Conservation (phyloP, 2,888 invertebrate species). For the Belgica antarctica region DNA sequence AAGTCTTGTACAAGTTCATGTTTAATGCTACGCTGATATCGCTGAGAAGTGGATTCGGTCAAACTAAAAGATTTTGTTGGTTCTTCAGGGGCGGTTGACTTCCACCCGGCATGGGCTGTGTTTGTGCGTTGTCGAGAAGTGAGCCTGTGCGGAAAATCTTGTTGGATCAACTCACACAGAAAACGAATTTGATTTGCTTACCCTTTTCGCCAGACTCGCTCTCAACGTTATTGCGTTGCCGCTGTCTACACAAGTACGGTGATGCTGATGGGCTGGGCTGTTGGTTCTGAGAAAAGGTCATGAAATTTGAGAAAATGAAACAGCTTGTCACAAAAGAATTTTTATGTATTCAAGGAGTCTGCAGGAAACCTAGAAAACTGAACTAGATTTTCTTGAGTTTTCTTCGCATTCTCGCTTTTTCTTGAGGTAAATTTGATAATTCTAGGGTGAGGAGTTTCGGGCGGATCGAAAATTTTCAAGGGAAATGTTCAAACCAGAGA, state of each 20-base stretch:
- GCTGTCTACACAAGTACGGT: conserved; percentile 77
- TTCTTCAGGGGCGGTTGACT: neutral
- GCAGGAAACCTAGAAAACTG: neutral
- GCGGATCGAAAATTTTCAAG: too few relatives aligned
- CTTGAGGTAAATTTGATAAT: conserved; percentile 27
- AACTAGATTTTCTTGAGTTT: neutral
- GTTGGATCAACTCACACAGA: too few relatives aligned
- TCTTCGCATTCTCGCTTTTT: neutral
- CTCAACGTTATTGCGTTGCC: conserved; percentile 49
- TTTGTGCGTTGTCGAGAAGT: conserved; percentile 31
- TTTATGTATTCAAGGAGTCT: neutral
- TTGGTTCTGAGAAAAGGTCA: conserved; percentile 53
- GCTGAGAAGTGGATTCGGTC: conserved; percentile 23
- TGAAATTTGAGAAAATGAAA: too few relatives aligned
- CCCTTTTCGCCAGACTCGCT: conserved; percentile 39
- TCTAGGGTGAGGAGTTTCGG: neutral
- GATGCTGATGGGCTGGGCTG: conserved; percentile 76
- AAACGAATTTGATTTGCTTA: neutral
- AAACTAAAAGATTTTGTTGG: conserved; percentile 30
- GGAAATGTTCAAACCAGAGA: too few relatives aligned
- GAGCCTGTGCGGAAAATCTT: too few relatives aligned
- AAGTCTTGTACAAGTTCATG: conserved; percentile 27
- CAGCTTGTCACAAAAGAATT: too few relatives aligned
- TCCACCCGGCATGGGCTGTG: neutral
- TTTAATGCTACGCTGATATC: conserved; percentile 3